phyloP scores from a whole-genome alignment of 2,888 invertebrate species.

The Calliopum simillimum region DNA sequence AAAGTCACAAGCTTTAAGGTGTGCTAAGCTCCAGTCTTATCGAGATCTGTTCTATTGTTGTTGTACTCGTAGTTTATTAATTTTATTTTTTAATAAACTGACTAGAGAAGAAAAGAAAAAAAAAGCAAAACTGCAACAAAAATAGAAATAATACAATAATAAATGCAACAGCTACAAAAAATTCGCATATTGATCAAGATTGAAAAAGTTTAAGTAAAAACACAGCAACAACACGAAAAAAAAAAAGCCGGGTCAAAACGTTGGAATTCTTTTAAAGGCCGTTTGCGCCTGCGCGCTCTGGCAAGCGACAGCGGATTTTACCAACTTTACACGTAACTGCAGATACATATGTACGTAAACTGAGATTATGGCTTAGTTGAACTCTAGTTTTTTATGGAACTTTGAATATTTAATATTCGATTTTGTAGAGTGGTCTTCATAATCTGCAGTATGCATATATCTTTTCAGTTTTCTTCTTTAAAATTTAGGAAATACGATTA shows the following conservation, averaged over 20 bases:
- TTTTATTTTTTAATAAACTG: conserved; percentile 43
- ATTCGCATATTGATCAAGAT: too few species aligned
- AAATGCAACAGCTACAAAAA: conserved; percentile 19
- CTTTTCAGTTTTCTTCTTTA: too few species aligned
- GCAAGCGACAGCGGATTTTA: neutral
- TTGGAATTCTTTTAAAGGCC: conserved; percentile 49
- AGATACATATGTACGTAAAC: too few species aligned
- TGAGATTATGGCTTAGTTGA: too few species aligned
- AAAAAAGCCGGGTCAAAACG: conserved; percentile 38
- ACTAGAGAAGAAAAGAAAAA: conserved; percentile 26
- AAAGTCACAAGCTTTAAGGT: conserved; percentile 9
- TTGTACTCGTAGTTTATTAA: conserved; percentile 35
- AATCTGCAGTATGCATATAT: too few species aligned
- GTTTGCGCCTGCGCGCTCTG: conserved; percentile 35
- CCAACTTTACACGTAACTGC: too few species aligned
- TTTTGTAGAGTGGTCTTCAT: too few species aligned
- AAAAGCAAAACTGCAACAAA: too few species aligned
- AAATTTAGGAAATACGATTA: too few species aligned
- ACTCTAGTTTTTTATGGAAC: too few species aligned
- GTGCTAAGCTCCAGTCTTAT: conserved; percentile 11
- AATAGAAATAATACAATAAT: conserved; percentile 36
- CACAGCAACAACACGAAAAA: neutral
- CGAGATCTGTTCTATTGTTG: neutral
- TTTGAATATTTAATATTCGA: too few species aligned
- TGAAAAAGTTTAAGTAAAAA: neutral